Evolutionary conservation across 2,797 vertebrate genomes (phyloP), one percentile per base, ranked within the genome.

Genomic region (Microctenopoma stevenorrisi): DNA sequence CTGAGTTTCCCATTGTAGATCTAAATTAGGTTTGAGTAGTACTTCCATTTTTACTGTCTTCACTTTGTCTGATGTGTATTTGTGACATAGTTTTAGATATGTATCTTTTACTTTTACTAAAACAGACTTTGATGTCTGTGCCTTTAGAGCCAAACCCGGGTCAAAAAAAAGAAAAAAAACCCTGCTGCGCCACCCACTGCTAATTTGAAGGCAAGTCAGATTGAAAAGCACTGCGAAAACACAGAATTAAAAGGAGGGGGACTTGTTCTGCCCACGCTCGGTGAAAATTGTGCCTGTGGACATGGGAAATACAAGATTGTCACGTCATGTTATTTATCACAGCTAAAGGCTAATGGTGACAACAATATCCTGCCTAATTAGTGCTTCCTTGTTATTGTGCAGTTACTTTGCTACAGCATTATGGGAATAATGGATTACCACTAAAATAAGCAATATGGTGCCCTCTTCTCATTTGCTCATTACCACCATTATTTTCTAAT

Each of bases 401-500:
- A 15, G 40, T 15, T 44, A 16, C 43, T 44, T 44, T n/a, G 15
- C 43, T 44, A 16, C 5, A 44, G 43, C 43, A 16, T 4, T 16
- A 44, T 44, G 15, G 43, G 43, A 16, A 44, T 42, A 42, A 11
- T 44, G 15, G 22, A 49, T 2, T 6, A 11, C 5, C 22, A 14
- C 4, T 28, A 30, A 44, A 50, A 48, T 15, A 65, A 50, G 37
- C 28, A 26, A 61, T 6, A 49, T 15, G 35, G 14, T 1, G 42
- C 15, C 68, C 43, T 78, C 40, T 46, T 64, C 56, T 82, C 40
- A 62, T 82, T 63, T 64, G 30, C 53, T 38, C 22, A 43, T 74
- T 61, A 49, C 25, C 12, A 49, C 38, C 56, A 63, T 79, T 81
- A 73, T 33, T 51, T 73, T 57, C 61, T 48, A 40, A 78, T 72